phyloP scores from a whole-genome alignment of 2,888 invertebrate species.

The Aelia acuminata region DNA sequence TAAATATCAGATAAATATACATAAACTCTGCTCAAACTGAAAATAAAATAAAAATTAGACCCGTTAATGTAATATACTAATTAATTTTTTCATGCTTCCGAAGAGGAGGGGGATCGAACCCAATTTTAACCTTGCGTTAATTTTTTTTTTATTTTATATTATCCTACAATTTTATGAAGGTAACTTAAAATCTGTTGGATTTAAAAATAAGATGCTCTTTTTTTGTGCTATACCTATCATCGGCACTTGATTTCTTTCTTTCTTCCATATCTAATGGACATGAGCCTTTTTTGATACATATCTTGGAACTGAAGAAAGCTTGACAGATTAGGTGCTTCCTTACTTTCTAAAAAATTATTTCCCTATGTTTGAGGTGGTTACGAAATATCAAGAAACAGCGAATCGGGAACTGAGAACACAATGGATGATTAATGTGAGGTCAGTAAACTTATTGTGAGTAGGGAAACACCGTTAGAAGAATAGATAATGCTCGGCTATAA shows the following conservation, averaged over 20 bases:
- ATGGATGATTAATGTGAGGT: background rate
- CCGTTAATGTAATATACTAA: no score
- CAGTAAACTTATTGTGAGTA: background rate
- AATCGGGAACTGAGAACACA: background rate
- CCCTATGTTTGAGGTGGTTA: background rate
- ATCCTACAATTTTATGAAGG: no score
- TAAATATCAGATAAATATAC: no score
- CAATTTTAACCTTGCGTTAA: no score
- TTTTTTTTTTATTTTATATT: no score
- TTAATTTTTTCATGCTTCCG: no score
- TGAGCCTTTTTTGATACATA: background rate
- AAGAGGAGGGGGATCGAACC: no score
- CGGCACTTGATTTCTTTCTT: background rate
- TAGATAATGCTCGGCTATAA: background rate
- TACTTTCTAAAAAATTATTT: slow-evolving; percentile 11
- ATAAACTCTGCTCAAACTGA: no score
- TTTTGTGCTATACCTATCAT: background rate
- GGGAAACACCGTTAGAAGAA: background rate
- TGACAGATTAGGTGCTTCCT: background rate
- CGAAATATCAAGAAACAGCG: background rate
- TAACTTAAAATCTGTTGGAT: no score
- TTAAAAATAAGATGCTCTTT: no score
- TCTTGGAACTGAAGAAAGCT: background rate
- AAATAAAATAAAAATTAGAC: no score
- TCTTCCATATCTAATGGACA: background rate